Conservation (phyloP, 2,888 invertebrate species). For the Acronicta psi region DNA sequence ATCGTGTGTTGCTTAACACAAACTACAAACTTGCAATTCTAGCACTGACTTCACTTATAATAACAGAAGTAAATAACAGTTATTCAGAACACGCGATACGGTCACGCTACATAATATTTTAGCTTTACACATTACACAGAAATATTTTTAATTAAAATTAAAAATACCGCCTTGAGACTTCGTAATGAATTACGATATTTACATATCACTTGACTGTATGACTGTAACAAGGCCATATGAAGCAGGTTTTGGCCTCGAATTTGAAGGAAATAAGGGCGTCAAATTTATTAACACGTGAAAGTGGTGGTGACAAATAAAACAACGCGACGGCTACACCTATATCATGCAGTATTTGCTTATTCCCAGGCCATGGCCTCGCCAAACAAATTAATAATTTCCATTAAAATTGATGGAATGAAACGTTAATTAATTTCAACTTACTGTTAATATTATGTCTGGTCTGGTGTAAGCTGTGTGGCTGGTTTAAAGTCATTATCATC, state of each 20-base stretch:
- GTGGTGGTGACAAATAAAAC: constrained; percentile 5
- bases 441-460: not conserved
- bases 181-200: constrained; percentile 5
- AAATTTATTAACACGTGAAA: constrained; percentile 6
- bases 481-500: no score
- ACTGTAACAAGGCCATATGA: not conserved
- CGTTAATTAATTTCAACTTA: constrained; percentile 12
- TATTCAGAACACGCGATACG: constrained; percentile 33
- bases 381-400: constrained; percentile 12
- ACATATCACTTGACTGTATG: not conserved
- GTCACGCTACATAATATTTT: constrained; percentile 39
- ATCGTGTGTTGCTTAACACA: no score
- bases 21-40: not conserved
- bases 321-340: not conserved
- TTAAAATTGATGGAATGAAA: constrained; percentile 13
- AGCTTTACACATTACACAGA: constrained; percentile 1
- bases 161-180: constrained; percentile 21
- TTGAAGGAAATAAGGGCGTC: constrained; percentile 2
- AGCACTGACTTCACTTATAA: constrained; percentile 17
- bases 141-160: constrained; percentile 34
- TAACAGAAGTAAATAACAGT: constrained; percentile 10
- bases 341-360: constrained; percentile 1
- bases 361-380: constrained; percentile 1
- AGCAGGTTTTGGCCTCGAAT: not conserved
- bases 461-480: no score